Base-by-base conservation (phyloP, 2,888 invertebrate species). In the Agrochola circellaris region DNA sequence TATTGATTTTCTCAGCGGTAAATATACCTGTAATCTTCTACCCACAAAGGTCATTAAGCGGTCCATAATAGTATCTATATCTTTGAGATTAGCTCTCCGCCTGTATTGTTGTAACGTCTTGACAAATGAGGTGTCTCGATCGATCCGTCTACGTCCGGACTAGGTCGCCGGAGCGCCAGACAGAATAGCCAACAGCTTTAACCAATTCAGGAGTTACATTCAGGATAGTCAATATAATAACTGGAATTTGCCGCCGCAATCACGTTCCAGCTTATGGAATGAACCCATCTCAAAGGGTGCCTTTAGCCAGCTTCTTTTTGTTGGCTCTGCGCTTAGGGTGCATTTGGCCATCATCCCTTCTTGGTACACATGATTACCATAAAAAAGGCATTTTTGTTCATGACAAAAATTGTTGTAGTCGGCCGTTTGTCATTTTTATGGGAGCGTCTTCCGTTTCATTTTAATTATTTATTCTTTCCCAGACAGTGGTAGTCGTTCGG, bases 341-440 rank as follows among this genome's bases (percentile, higher is more conserved):
- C 71, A 62, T 38, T 69, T 51, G 64, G 38, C 64, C 67, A 30
- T 65, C 30, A 69, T 69, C n/a, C 42, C 42, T 72, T 64, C 51
- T 75, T 75, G 34, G 42, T 26, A 65, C 13, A 51, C 56, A 61
- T 60, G 34, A 69, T 72, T 72, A 81, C 11, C 61, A 66, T 72
- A 72, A 75, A 75, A 66, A 26, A 38, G 17, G 9, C 70, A 56
- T 77, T 81, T 61, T 60, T 48, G 45, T 70, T 82, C 54, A 69
- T 66, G 45, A 69, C 67, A 70, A 34, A 71, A 84, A 70, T 61
- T 34, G 38, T 74, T 66, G 65, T 64, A 78, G 61, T 30, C 34
- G 13, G 30, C 73, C 72, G 42, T 82, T 77, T 75, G 72, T 82
- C 62, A 78, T 78, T 73, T 85, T 78, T 75, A 85, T 86, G 58